phyloP scores from a whole-genome alignment of 2,113 vertebrate species.

The Stigmatopora nigra region DNA sequence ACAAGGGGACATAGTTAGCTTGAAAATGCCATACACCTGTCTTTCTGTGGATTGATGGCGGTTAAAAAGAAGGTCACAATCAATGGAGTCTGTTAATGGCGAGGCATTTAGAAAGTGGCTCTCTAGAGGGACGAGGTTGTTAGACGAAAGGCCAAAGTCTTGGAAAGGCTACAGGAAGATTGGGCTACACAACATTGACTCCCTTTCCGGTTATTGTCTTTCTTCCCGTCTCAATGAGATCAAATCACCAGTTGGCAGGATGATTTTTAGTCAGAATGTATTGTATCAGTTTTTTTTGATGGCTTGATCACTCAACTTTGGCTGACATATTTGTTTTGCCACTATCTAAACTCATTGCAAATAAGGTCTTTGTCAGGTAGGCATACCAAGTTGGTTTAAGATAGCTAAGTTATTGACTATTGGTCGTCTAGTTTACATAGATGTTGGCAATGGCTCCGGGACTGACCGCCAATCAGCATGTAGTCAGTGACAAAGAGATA shows the following conservation, averaged over 20 bases:
- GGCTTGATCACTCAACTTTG: not conserved
- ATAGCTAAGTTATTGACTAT: not conserved
- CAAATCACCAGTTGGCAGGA: not conserved
- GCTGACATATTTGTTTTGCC: not conserved
- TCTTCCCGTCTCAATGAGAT: not conserved
- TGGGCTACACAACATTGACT: not conserved
- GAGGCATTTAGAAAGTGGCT: constrained; percentile 42
- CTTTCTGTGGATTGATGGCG: constrained; percentile 25
- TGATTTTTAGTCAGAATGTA: not conserved
- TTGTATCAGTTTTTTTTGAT: not conserved
- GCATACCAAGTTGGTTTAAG: too few relatives aligned
- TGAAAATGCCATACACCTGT: constrained; percentile 13
- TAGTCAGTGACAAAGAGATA: not conserved
- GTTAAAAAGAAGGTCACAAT: constrained; percentile 35
- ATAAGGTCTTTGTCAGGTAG: too few relatives aligned
- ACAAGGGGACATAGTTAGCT: not conserved
- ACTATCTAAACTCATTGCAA: too few relatives aligned
- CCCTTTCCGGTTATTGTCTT: constrained; percentile 26
- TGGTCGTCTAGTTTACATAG: not conserved
- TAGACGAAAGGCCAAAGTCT: constrained; percentile 21
- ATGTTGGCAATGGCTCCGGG: not conserved
- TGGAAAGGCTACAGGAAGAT: constrained; percentile 36
- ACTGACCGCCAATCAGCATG: not conserved
- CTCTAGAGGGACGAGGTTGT: constrained; percentile 38
- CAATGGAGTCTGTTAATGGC: constrained; percentile 31